Evolutionary conservation across 1,140 invertebrate species (phyloP), one percentile per base, ranked within the genome.

Genomic region (Acarapis woodi): DNA sequence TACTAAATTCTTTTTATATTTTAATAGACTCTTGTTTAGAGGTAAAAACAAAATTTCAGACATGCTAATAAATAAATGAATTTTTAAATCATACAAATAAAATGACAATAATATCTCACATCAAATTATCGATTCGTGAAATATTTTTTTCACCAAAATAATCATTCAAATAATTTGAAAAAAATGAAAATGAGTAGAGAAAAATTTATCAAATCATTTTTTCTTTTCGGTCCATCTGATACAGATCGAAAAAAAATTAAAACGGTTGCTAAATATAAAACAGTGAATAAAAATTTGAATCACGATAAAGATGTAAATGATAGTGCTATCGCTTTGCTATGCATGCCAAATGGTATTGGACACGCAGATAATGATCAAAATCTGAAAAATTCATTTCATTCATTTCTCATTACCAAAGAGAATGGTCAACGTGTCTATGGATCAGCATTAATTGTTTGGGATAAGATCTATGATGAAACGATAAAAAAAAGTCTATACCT

Each of bases 351-450:
- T 26, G 42, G 42, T n/a, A 20, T 18, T 22, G 29, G 24, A 4
- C 32, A 28, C 9, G 20, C 32, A 5, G 23, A n/a, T 4, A 28
- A 19, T 20, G 3, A 16, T 18, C 14, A 8, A 4, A 14, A 15
- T n/a, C 21, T 18, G 14, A 66, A 33, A 26, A 73, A 85, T 12
- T 66, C 65, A 44, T 93, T 93, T 62, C 90, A 97, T 56, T 80
- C 83, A 32, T 99, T 96, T 62, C 68, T 94, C 6, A 80, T 94
- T 30, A 96, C 88, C 15, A 68, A 73, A 49, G 85, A 94, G 62
- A 83, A 96, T 67, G 90, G 88, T 31, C 72, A 72, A 42, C 63
- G 82, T 46, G 72, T 71, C 35, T 88, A 85, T 63, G 90, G 90
- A 26, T 37, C 43, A 10, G 26, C 43, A 6, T 36, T 45, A 19